phyloP scores from a whole-genome alignment of 2,797 vertebrate species.

The Crypturellus tataupa region DNA sequence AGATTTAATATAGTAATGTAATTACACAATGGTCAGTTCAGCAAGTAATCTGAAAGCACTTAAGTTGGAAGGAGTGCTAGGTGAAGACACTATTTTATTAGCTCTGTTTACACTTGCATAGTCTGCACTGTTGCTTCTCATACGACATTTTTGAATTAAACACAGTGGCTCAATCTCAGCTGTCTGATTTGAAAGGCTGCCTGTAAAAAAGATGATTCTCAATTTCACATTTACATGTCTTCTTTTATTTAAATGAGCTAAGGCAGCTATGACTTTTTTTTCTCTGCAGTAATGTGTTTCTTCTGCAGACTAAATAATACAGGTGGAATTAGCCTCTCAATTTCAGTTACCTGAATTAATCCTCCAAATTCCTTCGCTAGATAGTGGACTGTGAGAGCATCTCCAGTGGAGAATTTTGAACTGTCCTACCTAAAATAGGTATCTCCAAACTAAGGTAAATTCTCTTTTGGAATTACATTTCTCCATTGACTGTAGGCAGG shows the following conservation, averaged over 20 bases:
- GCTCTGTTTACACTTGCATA: background rate
- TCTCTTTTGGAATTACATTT: background rate
- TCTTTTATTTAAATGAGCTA: background rate
- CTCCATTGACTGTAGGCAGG: background rate
- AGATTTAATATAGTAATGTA: constrained; percentile 42
- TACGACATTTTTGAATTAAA: background rate
- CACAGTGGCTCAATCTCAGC: background rate
- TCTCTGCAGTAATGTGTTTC: background rate
- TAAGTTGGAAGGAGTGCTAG: background rate
- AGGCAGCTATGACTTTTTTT: background rate
- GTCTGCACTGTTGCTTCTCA: background rate
- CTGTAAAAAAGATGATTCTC: background rate
- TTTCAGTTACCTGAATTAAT: background rate
- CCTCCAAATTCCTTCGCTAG: background rate
- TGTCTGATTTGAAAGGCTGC: background rate
- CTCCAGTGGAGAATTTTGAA: background rate
- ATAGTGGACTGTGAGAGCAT: fast-evolving
- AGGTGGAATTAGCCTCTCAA: background rate
- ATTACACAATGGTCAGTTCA: constrained; percentile 29
- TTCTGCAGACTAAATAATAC: background rate
- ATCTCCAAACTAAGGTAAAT: background rate
- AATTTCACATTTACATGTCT: background rate
- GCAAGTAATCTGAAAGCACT: background rate
- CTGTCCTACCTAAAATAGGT: background rate
- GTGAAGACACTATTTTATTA: background rate